phyloP scores from a whole-genome alignment of 2,113 vertebrate genomes.

The Cottus gobio region DNA sequence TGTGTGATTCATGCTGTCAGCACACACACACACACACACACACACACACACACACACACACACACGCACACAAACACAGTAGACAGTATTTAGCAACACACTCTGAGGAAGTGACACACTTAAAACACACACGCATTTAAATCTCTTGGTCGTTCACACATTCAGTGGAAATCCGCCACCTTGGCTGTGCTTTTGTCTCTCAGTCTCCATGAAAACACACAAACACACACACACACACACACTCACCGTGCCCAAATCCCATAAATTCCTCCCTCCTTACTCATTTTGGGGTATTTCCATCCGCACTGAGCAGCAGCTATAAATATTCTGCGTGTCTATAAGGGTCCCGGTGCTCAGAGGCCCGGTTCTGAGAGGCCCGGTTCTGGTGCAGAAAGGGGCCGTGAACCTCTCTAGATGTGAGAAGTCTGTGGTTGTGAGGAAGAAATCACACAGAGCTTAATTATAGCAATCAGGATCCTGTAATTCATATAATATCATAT shows the following conservation, averaged over 20 bases:
- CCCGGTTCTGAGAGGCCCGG: not conserved
- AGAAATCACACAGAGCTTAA: slow-evolving; percentile 30
- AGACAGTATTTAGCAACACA: slow-evolving; percentile 42
- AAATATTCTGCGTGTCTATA: slow-evolving; percentile 47
- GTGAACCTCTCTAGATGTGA: slow-evolving; percentile 29
- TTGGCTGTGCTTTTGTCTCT: slow-evolving; percentile 25
- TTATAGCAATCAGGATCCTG: slow-evolving; percentile 52
- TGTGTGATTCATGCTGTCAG: slow-evolving; percentile 55
- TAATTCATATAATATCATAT: too few relatives aligned
- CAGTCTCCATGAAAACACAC: slow-evolving; percentile 30
- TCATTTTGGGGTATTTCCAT: slow-evolving; percentile 58
- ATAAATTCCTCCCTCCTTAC: slow-evolving; percentile 47
- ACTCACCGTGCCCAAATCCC: slow-evolving; percentile 13
- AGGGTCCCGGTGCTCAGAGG: slow-evolving; percentile 18
- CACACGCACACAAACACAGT: slow-evolving; percentile 39
- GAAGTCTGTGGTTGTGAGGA: slow-evolving; percentile 28
- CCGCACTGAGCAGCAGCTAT: slow-evolving; percentile 42
- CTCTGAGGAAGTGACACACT: slow-evolving; percentile 40
- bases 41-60: slow-evolving; percentile 25
- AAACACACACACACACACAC: slow-evolving; percentile 12
- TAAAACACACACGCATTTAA: slow-evolving; percentile 31
- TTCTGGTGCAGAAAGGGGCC: not conserved
- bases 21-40: slow-evolving; percentile 1
- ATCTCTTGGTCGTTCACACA: slow-evolving; percentile 53
- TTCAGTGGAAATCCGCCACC: slow-evolving; percentile 33